Evolutionary conservation across 2,797 vertebrate genomes (phyloP).

Genomic region (Telmatherina bonti): DNA sequence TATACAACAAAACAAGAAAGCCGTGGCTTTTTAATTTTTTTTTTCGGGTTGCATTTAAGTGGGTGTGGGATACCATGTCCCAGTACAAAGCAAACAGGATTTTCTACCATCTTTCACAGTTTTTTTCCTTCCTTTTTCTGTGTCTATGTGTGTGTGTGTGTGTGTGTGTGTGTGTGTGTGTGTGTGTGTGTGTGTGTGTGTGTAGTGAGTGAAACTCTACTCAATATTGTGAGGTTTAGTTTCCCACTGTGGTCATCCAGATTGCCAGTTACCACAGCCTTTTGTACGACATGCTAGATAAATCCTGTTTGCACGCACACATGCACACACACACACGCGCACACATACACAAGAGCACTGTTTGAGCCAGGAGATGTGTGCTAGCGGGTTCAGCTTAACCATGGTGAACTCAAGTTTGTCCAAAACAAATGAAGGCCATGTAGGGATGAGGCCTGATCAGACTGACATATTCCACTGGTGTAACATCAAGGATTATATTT

Average conservation of each 20-base stretch:
- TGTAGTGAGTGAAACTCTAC: conserved; percentile 46
- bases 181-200: conserved; percentile 27
- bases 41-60: conserved; percentile 45
- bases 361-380: conserved; percentile 76
- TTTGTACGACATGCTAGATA: conserved; percentile 76
- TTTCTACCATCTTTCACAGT: conserved; percentile 64
- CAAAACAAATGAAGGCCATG: conserved; percentile 65
- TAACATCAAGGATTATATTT: conserved; percentile 31
- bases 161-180: conserved; percentile 27
- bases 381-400: conserved; percentile 80
- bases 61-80: conserved; percentile 62
- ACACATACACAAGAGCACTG: conserved; percentile 29
- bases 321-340: conserved; percentile 34
- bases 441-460: conserved; percentile 39
- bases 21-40: conserved; percentile 43
- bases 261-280: conserved; percentile 72
- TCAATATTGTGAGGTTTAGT: conserved; percentile 68
- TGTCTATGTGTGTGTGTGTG: conserved; percentile 28
- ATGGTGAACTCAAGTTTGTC: conserved; percentile 74
- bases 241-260: conserved; percentile 78
- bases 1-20: conserved; percentile 17
- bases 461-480: conserved; percentile 48
- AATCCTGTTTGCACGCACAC: conserved; percentile 74
- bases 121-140: conserved; percentile 21
- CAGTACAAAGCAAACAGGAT: conserved; percentile 75